A percentile compares a stretch with the other conserved stretches of the same genome.
Evolutionary conservation across 2,113 vertebrate species (phyloP).

Genomic region (Zosterops japonicus): DNA sequence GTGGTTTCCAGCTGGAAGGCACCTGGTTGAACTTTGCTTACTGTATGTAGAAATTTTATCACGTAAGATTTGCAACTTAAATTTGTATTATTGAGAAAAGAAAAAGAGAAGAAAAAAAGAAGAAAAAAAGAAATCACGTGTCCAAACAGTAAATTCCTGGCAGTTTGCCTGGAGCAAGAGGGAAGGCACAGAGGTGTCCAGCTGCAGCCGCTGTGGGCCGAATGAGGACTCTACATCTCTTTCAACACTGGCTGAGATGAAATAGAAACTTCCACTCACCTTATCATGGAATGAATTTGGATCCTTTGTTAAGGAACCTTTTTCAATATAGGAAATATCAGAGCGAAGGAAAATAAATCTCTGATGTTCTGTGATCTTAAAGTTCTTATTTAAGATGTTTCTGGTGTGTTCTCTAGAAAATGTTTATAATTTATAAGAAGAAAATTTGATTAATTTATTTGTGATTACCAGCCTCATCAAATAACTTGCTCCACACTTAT

Average conservation of each 20-base stretch:
- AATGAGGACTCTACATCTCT: background rate
- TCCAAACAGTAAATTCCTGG: background rate
- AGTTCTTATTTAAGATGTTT: background rate
- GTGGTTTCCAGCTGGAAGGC: background rate
- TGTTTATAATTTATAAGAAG: background rate
- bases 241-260: background rate
- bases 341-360: background rate
- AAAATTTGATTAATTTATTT: background rate
- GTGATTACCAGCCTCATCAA: background rate
- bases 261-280: background rate
- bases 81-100: background rate
- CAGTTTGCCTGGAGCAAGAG: background rate
- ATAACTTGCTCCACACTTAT: constrained; percentile 1
- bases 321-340: background rate
- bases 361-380: background rate
- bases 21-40: background rate
- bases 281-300: background rate
- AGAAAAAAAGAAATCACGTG: background rate
- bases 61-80: background rate
- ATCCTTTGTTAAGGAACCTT: background rate
- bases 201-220: background rate
- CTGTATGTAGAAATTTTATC: background rate
- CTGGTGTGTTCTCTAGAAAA: background rate
- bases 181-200: background rate
- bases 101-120: background rate